Evolutionary conservation across 2,888 invertebrate genomes (phyloP), one percentile per base, ranked within the genome.

Genomic region (Rhorus exstirpatorius): DNA sequence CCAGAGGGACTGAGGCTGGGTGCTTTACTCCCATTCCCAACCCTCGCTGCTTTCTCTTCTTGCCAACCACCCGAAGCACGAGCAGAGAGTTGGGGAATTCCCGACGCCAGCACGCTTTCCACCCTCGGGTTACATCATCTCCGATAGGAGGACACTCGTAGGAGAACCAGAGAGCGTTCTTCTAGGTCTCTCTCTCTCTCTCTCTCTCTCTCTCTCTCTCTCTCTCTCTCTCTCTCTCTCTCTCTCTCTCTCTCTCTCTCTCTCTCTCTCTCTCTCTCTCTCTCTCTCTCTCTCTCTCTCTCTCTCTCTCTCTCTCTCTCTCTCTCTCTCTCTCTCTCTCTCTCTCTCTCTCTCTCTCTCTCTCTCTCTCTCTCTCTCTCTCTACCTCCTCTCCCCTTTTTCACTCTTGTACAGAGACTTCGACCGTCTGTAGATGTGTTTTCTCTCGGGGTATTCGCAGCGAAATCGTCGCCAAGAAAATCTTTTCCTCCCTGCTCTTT

Each of bases 21-120:
- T 67, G 68, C 67, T 68, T 58, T 84, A 87, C 85, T 84, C 85
- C 85, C 86, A 86, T 87, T 85, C 86, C 86, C 81, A 38, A n/a
- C 38, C 72, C 63, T 49, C 58, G 38, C 53, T 31, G 17, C 31
- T 14, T 60, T 19, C 71, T 68, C 61, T 58, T 58, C 63, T 55
- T 58, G 24, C 72, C 63, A 77, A 58, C 60, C 49, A 53, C 55
- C 51, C 46, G 7, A 19, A 68, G 71, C 71, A 58, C 67, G 44
- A 8, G 75, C 21, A 19, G 26, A 35, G 58, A 60, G 77, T 53
- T 31, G 58, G 75, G 55, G 61, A 35, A 53, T 67, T 74, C 71
- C 65, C 77, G 80, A 78, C 77, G 81, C 81, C 67, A 60, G 65
- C 31, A 49, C 61, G 71, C 76, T 76, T 41, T 60, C 76, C 76